phyloP scores from a whole-genome alignment of 2,113 vertebrate species.

The Danio rerio region GRCz12tu NC_133182.1:44073501-44074000 shows the following conservation, averaged over 20 bases:
- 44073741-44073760: neutral
- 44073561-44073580: slow-evolving; percentile 63
- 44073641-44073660: slow-evolving; percentile 36
- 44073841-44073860: neutral
- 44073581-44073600: slow-evolving; percentile 74
- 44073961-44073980: too few species aligned
- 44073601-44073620: slow-evolving; percentile 60
- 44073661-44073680: slow-evolving; percentile 12
- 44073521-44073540: slow-evolving; percentile 75
- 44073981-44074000: too few species aligned
- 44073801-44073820: neutral
- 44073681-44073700: neutral
- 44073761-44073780: neutral
- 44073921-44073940: too few species aligned
- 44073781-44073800: neutral
- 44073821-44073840: neutral
- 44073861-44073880: too few species aligned
- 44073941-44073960: too few species aligned
- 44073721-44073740: slow-evolving; percentile 8
- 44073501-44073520: slow-evolving; percentile 64
- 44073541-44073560: slow-evolving; percentile 66
- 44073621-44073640: slow-evolving; percentile 47
- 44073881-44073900: neutral
- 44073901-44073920: too few species aligned
- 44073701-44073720: neutral